Conservation (phyloP, 2,113 vertebrate genomes). For the Cynocephalus volans region DNA sequence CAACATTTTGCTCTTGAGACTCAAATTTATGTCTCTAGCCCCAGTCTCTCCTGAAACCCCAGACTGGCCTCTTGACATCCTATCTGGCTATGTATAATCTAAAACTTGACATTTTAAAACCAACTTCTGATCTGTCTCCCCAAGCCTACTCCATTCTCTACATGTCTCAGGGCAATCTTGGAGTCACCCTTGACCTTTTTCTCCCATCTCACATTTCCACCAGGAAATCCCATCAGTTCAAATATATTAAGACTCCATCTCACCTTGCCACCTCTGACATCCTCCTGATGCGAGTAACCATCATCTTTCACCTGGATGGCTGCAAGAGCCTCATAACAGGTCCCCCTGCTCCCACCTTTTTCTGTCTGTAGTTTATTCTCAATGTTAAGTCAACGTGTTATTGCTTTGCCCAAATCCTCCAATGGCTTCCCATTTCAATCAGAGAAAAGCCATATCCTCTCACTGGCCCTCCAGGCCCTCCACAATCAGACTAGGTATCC, state of each 20-base stretch:
- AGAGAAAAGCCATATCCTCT: background rate
- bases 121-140: background rate
- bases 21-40: background rate
- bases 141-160: background rate
- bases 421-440: background rate
- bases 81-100: background rate
- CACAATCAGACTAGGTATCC: fast-evolving
- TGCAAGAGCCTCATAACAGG: background rate
- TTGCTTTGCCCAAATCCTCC: background rate
- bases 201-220: background rate
- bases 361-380: background rate
- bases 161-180: background rate
- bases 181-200: background rate
- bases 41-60: background rate
- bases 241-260: too few relatives aligned
- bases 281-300: background rate
- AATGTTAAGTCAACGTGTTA: background rate
- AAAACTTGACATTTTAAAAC: background rate
- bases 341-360: background rate
- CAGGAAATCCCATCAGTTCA: background rate
- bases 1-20: background rate
- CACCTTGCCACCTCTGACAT: too few relatives aligned
- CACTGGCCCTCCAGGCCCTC: background rate
- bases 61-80: background rate
- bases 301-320: background rate